Conservation (phyloP, 2,797 vertebrate species). For the Cryptoblepharus egeriae region DNA sequence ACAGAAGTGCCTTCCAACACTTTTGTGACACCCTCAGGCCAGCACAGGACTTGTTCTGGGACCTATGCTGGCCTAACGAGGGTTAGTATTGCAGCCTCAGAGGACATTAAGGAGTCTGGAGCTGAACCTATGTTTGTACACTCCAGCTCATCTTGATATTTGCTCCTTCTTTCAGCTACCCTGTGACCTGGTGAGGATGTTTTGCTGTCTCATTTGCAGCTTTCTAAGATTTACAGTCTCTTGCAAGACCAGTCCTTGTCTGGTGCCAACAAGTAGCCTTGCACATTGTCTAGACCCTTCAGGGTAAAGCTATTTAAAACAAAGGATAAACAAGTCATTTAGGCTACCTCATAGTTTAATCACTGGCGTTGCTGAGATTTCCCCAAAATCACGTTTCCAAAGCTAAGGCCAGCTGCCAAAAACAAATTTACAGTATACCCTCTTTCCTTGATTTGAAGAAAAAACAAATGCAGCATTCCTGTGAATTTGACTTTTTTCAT, state of each 20-base stretch:
- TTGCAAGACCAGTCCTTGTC: conserved; percentile 11
- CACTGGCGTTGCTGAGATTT: neutral
- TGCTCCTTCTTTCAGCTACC: neutral
- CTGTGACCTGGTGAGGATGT: neutral
- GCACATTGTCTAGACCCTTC: conserved; percentile 19
- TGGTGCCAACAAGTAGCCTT: conserved; percentile 29
- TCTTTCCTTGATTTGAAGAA: conserved; percentile 22
- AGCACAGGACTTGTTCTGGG: too few species aligned
- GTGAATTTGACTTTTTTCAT: neutral
- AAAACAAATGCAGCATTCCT: conserved; percentile 11
- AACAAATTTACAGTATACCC: conserved; percentile 20
- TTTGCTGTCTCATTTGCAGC: fast-evolving
- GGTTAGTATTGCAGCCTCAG: too few species aligned
- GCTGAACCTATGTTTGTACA: conserved; percentile 28
- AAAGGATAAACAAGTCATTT: conserved; percentile 33
- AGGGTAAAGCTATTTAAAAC: conserved; percentile 28
- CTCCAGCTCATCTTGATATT: conserved; percentile 36
- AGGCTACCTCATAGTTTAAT: conserved; percentile 24
- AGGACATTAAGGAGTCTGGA: conserved; percentile 34
- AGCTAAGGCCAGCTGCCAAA: conserved; percentile 40
- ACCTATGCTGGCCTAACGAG: too few species aligned
- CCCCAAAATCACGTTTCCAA: conserved; percentile 10
- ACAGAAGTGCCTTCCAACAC: too few species aligned
- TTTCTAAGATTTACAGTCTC: conserved; percentile 16
- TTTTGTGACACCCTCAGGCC: too few species aligned